Base-by-base conservation (phyloP, 2,888 invertebrate species). In the Laspeyria flexula region DNA sequence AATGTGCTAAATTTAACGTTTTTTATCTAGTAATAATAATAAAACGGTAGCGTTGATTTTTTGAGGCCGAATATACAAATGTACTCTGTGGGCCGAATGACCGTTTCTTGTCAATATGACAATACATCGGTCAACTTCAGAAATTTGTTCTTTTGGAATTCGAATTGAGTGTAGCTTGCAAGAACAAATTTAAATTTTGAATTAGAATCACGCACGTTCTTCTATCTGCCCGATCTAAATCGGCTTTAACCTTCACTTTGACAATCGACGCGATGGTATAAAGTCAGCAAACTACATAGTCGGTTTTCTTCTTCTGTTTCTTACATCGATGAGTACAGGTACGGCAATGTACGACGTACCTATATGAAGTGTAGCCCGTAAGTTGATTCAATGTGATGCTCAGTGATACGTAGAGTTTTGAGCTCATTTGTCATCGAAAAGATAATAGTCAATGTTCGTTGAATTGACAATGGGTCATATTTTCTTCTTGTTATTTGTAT, bases 141-240 rank as follows among this genome's bases (percentile, higher is more conserved):
- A 74, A 68, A 73, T 71, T 73, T 69, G 68, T 64, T 77, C 77
- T 76, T 77, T 60, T 57, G 70, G 77, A 78, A 81, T 81, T 79
- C 66, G 64, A 74, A 79, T 81, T 81, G 79, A 77, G 74, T 75
- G 18, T 18, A 3, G 65, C 71, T 71, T 71, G 71, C 74, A 69
- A 72, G 77, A 72, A 74, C 75, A 75, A 71, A 81, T 81, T 83
- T 77, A 77, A 80, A 84, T 84, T 84, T 85, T 74, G 82, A 88
- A 86, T 88, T 83, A 86, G 84, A 83, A 83, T 87, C 83, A 79
- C 71, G 77, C 73, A 66, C 76, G 76, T 70, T 70, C 71, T 67
- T 79, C 75, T 85, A 88, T 88, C 88, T 66, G 73, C 67, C 60
- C 71, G 73, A 88, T 88, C 89, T 88, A 86, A 88, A 89, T 86